Evolutionary conservation across 2,113 vertebrate genomes (phyloP), one percentile per base, ranked within the genome.

Genomic region (Opisthocomus hoazin): DNA sequence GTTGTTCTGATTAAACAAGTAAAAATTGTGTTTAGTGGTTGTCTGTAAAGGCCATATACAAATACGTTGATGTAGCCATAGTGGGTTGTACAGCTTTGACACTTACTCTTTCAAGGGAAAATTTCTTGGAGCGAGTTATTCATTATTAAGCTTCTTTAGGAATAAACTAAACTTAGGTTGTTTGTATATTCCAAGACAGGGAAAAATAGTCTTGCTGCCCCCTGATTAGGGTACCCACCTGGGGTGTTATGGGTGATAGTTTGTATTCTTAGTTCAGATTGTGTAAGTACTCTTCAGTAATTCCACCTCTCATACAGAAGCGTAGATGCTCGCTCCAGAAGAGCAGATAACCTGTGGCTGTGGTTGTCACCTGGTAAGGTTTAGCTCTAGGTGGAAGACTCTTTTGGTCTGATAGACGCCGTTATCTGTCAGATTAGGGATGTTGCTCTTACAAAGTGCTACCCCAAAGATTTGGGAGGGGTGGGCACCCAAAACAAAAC

Each of bases 291-390:
- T 18, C 20, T 43, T 83, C 5, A 63, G 14, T 22, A 46, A 68
- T 83, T 87, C 20, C 6, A 24, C 7, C 10, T 30, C 12, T 26
- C n/a, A 16, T 39, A 23, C 3, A 43, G 48, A 39, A 79, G 24
- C 36, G 75, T 6, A 23, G 37, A 50, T 56, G 32, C 15, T 64
- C 0, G 0, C 6, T 75, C 10, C 3, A n/a, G 50, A 48, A 27
- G 6, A 89, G 50, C 56, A 23, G 50, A 30, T 43, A 43, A 58
- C 13, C 16, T 41, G 48, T 57, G 32, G 27, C n/a, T 87, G 87
- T 57, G 16, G 11, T 36, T 80, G 37, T 37, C 10, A 53, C 16
- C 34, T 53, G 6, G 17, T 34, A 68, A 63, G 24, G 34, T 29
- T 69, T 17, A 43, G 48, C 16, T 48, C 30, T 43, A 19, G 32